Percentiles rank a stretch among this genome's conserved stretches.
phyloP scores from a whole-genome alignment of 2,113 vertebrate species.

The Silurus meridionalis region DNA sequence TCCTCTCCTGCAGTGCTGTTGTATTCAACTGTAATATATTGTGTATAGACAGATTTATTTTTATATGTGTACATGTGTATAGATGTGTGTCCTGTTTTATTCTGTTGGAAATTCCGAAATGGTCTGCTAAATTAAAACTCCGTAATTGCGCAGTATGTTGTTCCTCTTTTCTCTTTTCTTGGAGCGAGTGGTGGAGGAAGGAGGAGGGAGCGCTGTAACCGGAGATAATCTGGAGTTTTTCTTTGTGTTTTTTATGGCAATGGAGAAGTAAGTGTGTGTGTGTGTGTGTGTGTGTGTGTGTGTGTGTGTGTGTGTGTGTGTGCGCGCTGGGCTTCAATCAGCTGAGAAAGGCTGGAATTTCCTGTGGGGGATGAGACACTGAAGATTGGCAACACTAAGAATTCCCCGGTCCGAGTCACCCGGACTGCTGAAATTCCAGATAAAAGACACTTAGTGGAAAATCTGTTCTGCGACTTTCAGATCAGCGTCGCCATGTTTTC shows the following conservation, averaged over 20 bases:
- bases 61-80: constrained; percentile 75
- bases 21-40: constrained; percentile 76
- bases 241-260: constrained; percentile 33
- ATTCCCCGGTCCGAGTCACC: constrained; percentile 39
- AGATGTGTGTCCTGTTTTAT: constrained; percentile 41
- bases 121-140: constrained; percentile 49
- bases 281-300: background rate
- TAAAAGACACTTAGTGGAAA: constrained; percentile 22
- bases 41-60: constrained; percentile 77
- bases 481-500: background rate
- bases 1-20: constrained; percentile 59
- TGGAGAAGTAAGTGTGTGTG: constrained; percentile 33
- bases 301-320: background rate
- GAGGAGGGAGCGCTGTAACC: background rate
- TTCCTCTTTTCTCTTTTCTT: constrained; percentile 28
- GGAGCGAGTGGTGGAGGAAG: background rate
- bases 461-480: constrained; percentile 30
- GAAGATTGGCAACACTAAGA: constrained; percentile 29
- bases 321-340: constrained; percentile 30
- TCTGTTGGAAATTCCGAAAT: constrained; percentile 32
- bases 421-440: constrained; percentile 43
- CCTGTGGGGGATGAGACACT: constrained; percentile 40
- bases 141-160: constrained; percentile 27
- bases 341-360: constrained; percentile 57
- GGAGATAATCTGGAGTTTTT: background rate